These are phyloP conservation scores for Porites evermanni DNA, from an alignment of 92 coral and sea anemone genomes.

Conservation along the genomic window DNA sequence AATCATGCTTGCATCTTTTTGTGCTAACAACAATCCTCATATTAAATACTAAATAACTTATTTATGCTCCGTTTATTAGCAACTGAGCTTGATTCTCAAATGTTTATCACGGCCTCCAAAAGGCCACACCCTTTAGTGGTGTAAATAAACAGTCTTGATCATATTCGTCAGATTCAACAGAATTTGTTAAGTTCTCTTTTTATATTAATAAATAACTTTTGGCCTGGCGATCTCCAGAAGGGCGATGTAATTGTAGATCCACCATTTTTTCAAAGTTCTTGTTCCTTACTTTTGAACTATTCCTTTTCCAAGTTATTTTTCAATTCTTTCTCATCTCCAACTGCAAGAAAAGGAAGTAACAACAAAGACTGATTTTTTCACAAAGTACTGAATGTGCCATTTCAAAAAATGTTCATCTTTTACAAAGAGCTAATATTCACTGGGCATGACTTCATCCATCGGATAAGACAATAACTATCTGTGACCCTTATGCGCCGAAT, in stretches of 20 bases:
- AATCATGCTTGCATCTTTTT: background rate
- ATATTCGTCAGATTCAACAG: background rate
- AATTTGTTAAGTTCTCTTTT: background rate
- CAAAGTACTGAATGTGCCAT: background rate
- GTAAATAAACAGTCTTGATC: background rate
- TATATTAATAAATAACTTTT: background rate
- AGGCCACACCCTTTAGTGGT: background rate
- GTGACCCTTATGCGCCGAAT: no score
- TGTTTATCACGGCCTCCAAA: background rate
- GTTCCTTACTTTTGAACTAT: background rate
- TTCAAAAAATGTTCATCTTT: no score
- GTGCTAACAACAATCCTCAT: background rate
- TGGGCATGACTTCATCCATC: no score
- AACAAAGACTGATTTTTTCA: background rate
- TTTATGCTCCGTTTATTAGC: no score
- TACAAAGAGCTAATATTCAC: no score
- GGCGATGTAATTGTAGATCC: background rate
- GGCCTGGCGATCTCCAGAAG: background rate
- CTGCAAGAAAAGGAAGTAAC: background rate
- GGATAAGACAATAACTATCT: no score
- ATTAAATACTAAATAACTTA: background rate
- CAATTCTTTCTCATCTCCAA: background rate
- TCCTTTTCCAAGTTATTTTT: constrained; percentile 4
- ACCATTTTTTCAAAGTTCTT: background rate
- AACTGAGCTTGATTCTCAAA: background rate